Evolutionary conservation across 2,113 vertebrate genomes (phyloP), one percentile per base, ranked within the genome.

Genomic region (Plotosus lineatus): DNA sequence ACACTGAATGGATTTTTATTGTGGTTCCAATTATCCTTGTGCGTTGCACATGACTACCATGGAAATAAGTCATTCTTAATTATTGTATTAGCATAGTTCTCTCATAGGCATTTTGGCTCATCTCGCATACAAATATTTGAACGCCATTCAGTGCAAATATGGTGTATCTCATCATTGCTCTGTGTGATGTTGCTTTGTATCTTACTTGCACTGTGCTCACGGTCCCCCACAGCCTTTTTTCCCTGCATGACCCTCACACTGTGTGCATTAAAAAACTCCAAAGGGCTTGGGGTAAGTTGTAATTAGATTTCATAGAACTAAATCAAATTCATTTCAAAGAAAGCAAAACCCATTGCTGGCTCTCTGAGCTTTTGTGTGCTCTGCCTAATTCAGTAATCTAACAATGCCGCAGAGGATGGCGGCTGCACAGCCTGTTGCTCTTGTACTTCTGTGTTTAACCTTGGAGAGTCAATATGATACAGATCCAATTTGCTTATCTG

Each of bases 391-490:
- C 82, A 75, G 83, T 53, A 84, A 86, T 88, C 89, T 83, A 85
- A 77, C 68, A 84, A 87, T 81, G 85, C 81, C 77, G 80, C 78
- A 79, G 82, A 86, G 86, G 77, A 83, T 83, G 87, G 55, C 53
- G 84, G 83, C 88, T 89, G 85, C 6, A 74, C 80, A 83, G 84
- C 81, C 85, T 76, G 60, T 87, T 87, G 87, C 85, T 80, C 80
- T 86, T 85, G 87, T 84, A 73, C 90, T 83, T 85, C 85, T 84
- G 89, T 90, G 91, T 89, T 92, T 93, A 93, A 93, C 92, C 93
- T 92, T 93, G 91, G 92, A 92, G 88, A 89, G 91, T 93, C 92
- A 92, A 89, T 93, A 90, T 92, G 90, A 92, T 91, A 87, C 90
- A 88, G 82, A 84, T 14, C 83, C 90, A 90, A 91, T 94, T 93